These are phyloP conservation scores for Sebastes alutus DNA, from an alignment of 2,797 vertebrate genomes.

Conservation along the genomic window DNA sequence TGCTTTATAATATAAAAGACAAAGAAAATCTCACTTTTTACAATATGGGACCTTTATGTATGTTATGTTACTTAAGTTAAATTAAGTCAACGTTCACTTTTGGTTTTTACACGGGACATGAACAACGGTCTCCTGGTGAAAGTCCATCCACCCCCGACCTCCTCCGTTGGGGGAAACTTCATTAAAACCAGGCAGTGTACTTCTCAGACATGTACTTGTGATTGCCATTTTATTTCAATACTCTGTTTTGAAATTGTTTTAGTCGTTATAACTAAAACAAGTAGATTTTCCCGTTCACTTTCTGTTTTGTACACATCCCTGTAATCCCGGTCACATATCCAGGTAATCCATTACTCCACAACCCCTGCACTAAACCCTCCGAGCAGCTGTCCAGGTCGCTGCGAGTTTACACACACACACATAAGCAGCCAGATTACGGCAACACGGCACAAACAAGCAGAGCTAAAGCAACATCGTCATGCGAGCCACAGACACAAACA, in stretches of 20 bases:
- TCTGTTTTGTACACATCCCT: conserved; percentile 1
- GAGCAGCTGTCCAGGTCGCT: conserved; percentile 52
- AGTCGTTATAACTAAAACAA: not conserved
- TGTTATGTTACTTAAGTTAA: too few relatives aligned
- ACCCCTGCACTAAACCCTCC: not conserved
- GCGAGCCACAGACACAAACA: conserved; percentile 24
- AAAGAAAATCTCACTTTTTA: too few relatives aligned
- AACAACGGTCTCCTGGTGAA: too few relatives aligned
- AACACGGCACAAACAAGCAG: conserved; percentile 43
- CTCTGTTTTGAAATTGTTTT: not conserved
- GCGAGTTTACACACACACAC: conserved; percentile 13
- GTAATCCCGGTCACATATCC: conserved; percentile 44
- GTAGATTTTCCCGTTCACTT: not conserved
- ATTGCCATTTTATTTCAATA: not conserved
- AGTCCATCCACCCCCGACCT: too few relatives aligned
- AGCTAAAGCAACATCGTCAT: conserved; percentile 49
- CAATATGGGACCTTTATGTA: too few relatives aligned
- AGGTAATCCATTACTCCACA: conserved; percentile 46
- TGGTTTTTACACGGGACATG: too few relatives aligned
- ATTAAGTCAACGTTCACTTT: too few relatives aligned
- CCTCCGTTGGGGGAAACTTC: too few relatives aligned
- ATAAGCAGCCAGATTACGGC: conserved; percentile 38
- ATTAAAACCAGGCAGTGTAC: not conserved
- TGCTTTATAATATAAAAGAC: too few relatives aligned
- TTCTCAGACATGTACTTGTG: not conserved